These are phyloP conservation scores for Cecidostiba fungosa DNA, from an alignment of 2,888 invertebrate species.

Conservation along the genomic window DNA sequence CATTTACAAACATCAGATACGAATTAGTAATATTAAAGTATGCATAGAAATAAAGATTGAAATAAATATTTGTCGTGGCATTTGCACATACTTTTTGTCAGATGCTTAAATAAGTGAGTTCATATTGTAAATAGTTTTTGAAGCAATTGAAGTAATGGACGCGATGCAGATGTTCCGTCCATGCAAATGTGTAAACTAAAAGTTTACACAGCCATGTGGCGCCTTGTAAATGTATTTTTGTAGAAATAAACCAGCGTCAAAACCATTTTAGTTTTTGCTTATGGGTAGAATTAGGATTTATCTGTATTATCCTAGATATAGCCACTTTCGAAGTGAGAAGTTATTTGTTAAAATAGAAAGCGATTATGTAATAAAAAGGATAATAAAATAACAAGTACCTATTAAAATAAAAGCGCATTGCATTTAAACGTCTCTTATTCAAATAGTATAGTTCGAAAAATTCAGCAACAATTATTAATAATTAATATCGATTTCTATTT, in stretches of 20 bases:
- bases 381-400: slow-evolving; percentile 32
- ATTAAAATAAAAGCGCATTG: not conserved
- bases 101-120: slow-evolving; percentile 24
- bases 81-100: slow-evolving; percentile 47
- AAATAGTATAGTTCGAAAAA: not conserved
- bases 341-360: slow-evolving; percentile 46
- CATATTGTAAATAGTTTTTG: slow-evolving; percentile 62
- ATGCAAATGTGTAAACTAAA: not conserved
- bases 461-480: not conserved
- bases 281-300: slow-evolving; percentile 57
- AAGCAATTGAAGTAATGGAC: slow-evolving; percentile 29
- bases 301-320: slow-evolving; percentile 17
- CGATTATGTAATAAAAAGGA: slow-evolving; percentile 52
- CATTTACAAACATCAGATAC: not conserved
- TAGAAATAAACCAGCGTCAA: slow-evolving; percentile 59
- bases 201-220: slow-evolving; percentile 58
- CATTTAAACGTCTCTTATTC: not conserved
- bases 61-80: not conserved
- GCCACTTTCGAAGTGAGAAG: slow-evolving; percentile 12
- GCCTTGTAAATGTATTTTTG: slow-evolving; percentile 62
- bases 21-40: not conserved
- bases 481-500: not conserved
- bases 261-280: slow-evolving; percentile 47
- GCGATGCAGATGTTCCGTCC: slow-evolving; percentile 13
- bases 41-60: not conserved